phyloP scores from a whole-genome alignment of 2,113 vertebrate genomes.

The Chaetura pelagica region DNA sequence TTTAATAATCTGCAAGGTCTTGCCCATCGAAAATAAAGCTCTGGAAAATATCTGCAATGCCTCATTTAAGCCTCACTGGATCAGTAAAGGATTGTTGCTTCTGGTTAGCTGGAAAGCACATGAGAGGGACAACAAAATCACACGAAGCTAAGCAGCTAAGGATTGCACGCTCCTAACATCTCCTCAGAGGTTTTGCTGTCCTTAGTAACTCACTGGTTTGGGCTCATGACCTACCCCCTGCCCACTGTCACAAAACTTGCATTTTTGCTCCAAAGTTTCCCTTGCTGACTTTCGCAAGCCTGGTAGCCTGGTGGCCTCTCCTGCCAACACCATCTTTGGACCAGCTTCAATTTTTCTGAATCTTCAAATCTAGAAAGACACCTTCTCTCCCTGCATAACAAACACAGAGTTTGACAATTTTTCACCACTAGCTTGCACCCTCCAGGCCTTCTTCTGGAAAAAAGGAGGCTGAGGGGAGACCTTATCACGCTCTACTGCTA shows the following conservation, averaged over 20 bases:
- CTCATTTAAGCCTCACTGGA: neutral
- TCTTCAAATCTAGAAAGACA: neutral
- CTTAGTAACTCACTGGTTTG: neutral
- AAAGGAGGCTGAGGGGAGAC: too few relatives aligned
- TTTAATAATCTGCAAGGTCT: neutral
- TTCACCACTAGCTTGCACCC: neutral
- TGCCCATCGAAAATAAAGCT: neutral
- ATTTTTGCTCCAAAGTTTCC: neutral
- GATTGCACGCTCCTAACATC: neutral
- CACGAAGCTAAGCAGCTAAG: neutral
- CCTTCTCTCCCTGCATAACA: neutral
- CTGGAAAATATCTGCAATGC: neutral
- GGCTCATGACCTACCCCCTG: neutral
- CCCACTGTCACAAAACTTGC: neutral
- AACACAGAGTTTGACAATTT: neutral
- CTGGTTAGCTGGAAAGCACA: neutral
- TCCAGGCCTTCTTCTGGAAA: neutral
- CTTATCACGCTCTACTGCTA: too few relatives aligned
- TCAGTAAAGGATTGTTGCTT: neutral
- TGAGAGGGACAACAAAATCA: neutral
- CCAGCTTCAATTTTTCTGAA: neutral
- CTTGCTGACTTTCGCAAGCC: neutral
- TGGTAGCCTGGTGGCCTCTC: neutral
- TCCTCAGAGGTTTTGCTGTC: neutral
- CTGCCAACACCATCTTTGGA: neutral